Evolutionary conservation across 2,888 invertebrate genomes (phyloP), one percentile per base, ranked within the genome.

Genomic region (Plutella xylostella): DNA sequence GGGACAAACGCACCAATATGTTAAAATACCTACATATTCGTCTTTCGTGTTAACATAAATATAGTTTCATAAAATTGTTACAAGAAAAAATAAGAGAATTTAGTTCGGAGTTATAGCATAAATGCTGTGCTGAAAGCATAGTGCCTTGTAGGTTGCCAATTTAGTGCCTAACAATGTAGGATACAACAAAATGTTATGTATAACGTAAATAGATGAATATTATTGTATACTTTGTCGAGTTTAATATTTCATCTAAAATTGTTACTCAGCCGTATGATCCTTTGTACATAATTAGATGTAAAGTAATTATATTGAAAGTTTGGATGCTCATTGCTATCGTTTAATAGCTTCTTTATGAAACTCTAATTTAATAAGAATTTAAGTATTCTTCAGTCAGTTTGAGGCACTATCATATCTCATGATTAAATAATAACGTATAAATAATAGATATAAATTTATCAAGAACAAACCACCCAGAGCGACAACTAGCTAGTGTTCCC

Each of bases 111-210:
- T 65, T 67, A 69, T 55, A 60, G 48, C 68, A 71, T 68, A 69
- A 64, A 66, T 78, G 77, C 83, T 82, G 83, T 83, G 83, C 83
- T 80, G 77, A 76, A 68, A 75, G 83, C 83, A 83, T 83, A 85
- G 85, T 85, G 85, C 85, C 85, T 85, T 85, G 85, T 84, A 83
- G 85, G 85, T 85, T 82, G 83, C 85, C 85, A 85, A 85, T 80
- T 75, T 85, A 84, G 84, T 85, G 85, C 85, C 85, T 85, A 83
- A 79, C 48, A 45, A 34, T 45, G 40, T 45, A 37, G 37, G 33
- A 38, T 45, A 45, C 40, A 11, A 46, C 30, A 37, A 25, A 38
- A 34, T 41, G 44, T 46, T 46, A 35, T 37, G 22, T 35, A 33
- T 44, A 31, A 41, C n/a, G 9, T 39, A 15, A 43, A 34, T 34